Percentiles rank a stretch among this genome's conserved stretches.
Evolutionary conservation across 2,797 vertebrate species (phyloP).

Genomic region (Dendrocincla fuliginosa): DNA sequence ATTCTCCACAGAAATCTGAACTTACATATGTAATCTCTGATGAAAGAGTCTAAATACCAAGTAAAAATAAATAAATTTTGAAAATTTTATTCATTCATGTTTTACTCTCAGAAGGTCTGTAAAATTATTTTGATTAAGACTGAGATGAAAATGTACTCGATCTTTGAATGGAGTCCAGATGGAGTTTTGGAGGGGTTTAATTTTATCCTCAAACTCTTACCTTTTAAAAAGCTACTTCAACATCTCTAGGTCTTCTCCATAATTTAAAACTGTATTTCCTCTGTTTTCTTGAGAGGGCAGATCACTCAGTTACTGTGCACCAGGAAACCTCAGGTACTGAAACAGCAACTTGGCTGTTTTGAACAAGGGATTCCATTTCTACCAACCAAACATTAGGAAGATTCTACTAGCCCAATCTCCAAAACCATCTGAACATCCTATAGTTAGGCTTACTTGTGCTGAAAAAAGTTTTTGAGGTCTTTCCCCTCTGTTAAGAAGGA

Average conservation of each 20-base stretch:
- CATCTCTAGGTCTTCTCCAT: neutral
- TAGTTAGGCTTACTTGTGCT: neutral
- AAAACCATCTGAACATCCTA: neutral
- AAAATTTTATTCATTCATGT: neutral
- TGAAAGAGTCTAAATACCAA: neutral
- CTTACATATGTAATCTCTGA: neutral
- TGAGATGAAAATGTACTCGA: neutral
- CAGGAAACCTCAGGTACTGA: neutral
- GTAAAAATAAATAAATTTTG: neutral
- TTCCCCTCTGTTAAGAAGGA: neutral
- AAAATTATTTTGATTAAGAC: neutral
- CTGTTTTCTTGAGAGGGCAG: neutral
- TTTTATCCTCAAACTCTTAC: neutral
- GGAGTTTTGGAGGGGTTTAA: rapidly evolving
- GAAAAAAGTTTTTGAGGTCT: neutral
- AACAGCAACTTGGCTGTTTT: neutral
- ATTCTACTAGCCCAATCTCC: neutral
- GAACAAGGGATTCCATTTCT: neutral
- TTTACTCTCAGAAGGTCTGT: neutral
- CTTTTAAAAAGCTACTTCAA: neutral
- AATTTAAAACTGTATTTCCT: neutral
- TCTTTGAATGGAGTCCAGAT: neutral
- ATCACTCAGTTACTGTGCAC: neutral
- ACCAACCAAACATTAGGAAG: neutral
- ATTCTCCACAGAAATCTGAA: neutral